Evolutionary conservation across 2,113 vertebrate genomes (phyloP), one percentile per base, ranked within the genome.

Genomic region (Chlamydotis undulata): DNA sequence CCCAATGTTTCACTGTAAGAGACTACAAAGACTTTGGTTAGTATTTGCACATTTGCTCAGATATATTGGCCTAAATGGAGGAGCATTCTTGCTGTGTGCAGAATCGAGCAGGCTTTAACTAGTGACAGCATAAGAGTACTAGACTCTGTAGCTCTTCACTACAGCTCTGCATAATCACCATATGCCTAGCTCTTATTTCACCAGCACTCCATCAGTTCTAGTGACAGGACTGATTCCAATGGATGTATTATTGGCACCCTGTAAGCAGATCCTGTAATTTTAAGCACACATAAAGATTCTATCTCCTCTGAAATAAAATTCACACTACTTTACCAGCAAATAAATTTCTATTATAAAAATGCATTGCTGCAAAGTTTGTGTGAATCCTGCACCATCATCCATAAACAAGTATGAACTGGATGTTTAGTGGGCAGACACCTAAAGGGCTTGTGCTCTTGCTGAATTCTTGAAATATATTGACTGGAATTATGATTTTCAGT

Each of bases 91-190:
- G 22, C 41, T 74, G 23, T 39, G 52, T 68, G 75, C 25, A 68
- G 22, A 78, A 53, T 22, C 0, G 0, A 74, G 31, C 18, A 23
- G 31, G 7, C 5, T 67, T 75, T 92, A 73, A 56, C 25, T 47
- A 60, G 69, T 77, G 35, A 37, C 21, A 65, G 19, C 33, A 83
- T 13, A 60, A 35, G 60, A 82, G 45, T 83, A 37, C 43, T 55
- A 4, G 29, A 18, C 33, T 91, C 23, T 50, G 24, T 52, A 15
- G 16, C 56, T 79, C 39, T 74, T 83, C 88, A 33, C 43, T 64
- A 43, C 43, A 75, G 26, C 29, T 93, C 53, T 87, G 45, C 53
- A 64, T 50, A 91, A 64, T 81, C 29, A 67, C 52, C 65, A 49
- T 68, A 57, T 67, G 45, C 15, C 29, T 14, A 22, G 29, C 9